Conservation (phyloP, 2,113 vertebrate species). For the Oryzias curvinotus region DNA sequence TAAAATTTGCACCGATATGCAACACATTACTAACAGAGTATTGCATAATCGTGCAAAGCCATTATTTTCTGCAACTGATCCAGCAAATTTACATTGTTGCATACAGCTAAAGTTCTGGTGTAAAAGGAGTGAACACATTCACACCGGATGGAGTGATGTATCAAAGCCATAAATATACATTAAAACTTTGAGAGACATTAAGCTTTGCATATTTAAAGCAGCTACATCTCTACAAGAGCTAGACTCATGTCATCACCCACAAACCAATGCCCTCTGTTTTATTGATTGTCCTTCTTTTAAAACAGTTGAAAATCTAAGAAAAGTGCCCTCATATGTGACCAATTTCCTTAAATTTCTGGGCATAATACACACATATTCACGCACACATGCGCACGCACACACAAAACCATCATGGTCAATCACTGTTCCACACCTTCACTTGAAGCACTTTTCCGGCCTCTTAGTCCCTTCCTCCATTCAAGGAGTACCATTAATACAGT, state of each 20-base stretch:
- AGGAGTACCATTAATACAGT: slow-evolving; percentile 60
- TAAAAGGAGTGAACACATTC: no score
- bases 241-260: no score
- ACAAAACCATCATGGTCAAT: slow-evolving; percentile 29
- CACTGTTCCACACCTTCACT: slow-evolving; percentile 54
- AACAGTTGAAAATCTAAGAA: neutral
- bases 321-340: slow-evolving; percentile 6
- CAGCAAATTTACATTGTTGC: no score
- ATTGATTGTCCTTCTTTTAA: neutral
- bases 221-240: no score
- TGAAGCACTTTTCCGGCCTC: slow-evolving; percentile 61
- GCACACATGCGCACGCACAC: neutral
- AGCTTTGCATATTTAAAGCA: no score
- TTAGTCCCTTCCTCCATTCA: slow-evolving; percentile 47
- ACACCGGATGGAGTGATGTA: no score
- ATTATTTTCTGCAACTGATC: no score
- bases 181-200: neutral
- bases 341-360: slow-evolving; percentile 10
- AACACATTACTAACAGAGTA: no score
- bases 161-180: no score
- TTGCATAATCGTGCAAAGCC: no score
- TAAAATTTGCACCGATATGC: no score
- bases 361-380: neutral
- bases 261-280: neutral
- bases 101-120: no score